Evolutionary conservation across 2,113 vertebrate genomes (phyloP), one percentile per base, ranked within the genome.

Genomic region (Mixornis gularis): DNA sequence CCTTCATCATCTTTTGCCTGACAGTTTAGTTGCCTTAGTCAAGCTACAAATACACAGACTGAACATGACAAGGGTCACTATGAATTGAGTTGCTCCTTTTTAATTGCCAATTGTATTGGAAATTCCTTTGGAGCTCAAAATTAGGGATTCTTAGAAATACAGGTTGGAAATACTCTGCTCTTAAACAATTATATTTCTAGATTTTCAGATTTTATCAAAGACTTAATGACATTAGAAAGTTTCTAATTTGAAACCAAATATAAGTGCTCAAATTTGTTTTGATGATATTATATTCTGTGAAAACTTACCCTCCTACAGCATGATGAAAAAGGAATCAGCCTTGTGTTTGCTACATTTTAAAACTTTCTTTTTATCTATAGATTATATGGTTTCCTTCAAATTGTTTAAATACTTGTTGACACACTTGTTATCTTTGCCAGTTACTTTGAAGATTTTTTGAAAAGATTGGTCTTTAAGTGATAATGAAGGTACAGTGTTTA

Each of bases 381-480:
- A 26, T 58, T 1, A 62, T 70, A 65, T 6, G 15, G 6, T 78
- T 83, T 83, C 44, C 44, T 90, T 88, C 63, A 84, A 86, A 91
- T 90, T 90, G 29, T 87, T 82, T 84, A 60, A 89, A 80, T 77
- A 55, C 19, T 62, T 88, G 56, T 90, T 93, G 59, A 73, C 38
- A 74, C 49, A 63, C 27, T 83, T 59, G 7, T 83, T 89, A 87
- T 84, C n/a, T 84, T 89, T 84, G 13, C 53, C 71, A 70, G 36
- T 71, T 84, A 88, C 49, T 69, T 81, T 92, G 85, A 91, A 92
- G 59, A 77, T 81, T 49, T 86, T 86, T 82, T 72, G 38, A 84
- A 91, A 87, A 53, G 6, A 63, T 64, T n/a, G 69, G 71, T 48
- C 21, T 93, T 83, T 74, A n/a, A 59, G 19, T 82, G 66, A 79